These are phyloP conservation scores for Anseranas semipalmata DNA, from an alignment of 2,113 vertebrate species.

Conservation along the genomic window DNA sequence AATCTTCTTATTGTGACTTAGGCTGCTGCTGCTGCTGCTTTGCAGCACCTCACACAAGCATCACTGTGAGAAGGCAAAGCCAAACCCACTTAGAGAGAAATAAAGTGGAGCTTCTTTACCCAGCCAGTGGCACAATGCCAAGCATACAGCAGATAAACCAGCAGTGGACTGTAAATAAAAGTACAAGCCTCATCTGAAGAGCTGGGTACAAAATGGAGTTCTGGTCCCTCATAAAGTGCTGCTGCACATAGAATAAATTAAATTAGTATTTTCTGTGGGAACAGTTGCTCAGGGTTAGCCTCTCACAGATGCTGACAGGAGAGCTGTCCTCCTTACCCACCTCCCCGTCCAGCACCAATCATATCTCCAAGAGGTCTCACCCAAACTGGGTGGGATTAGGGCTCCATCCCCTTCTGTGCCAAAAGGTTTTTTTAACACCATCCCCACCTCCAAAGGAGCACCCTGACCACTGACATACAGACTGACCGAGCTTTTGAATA, in stretches of 20 bases:
- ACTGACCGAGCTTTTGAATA: neutral
- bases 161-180: neutral
- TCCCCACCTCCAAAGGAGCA: neutral
- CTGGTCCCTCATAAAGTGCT: neutral
- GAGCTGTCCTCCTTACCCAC: neutral
- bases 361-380: neutral
- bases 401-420: neutral
- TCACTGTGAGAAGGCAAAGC: neutral
- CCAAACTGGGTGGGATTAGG: neutral
- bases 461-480: neutral
- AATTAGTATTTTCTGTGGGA: neutral
- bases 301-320: neutral
- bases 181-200: neutral
- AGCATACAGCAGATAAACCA: neutral
- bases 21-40: neutral
- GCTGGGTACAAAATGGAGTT: neutral
- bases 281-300: neutral
- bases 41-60: neutral
- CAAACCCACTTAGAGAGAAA: neutral
- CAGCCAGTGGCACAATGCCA: neutral
- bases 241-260: no score
- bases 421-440: neutral
- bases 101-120: neutral
- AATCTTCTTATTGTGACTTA: neutral
- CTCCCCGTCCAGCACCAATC: neutral